Evolutionary conservation across 2,888 invertebrate species (phyloP), one percentile per base, ranked within the genome.

Genomic region (Ditylenchus weischeri): DNA sequence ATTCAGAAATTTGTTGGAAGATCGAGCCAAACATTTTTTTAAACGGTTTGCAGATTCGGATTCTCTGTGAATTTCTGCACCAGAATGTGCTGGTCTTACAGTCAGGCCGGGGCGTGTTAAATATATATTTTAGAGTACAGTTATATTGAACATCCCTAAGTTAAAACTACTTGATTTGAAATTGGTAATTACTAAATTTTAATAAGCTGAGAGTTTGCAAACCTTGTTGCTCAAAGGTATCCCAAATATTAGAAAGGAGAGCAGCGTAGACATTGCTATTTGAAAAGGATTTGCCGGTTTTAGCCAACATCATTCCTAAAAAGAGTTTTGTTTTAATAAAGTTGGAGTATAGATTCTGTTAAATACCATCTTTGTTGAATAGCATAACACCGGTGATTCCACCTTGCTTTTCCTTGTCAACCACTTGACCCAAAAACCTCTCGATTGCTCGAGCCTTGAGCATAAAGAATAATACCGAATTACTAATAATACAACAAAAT

Each of bases 151-250:
- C 29, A 29, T 2, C 5, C 5, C 29, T 29, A 29, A 5, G 29
- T 29, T 29, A 29, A 29, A 29, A 29, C 5, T 29, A 29, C 29
- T 29, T 29, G 29, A 29, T 29, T 5, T n/a, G n/a, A n/a, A n/a
- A n/a, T n/a, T n/a, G n/a, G n/a, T n/a, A n/a, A n/a, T n/a, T n/a
- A n/a, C n/a, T n/a, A n/a, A n/a, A n/a, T n/a, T n/a, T 43, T 8
- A 43, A 13, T 15, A 6, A 10, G 43, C 15, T 13, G 8, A 43
- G 8, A 13, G 11, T 3, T 43, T 43, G 43, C 51, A 21, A 54
- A 69, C 70, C 70, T 57, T 70, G 70, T n/a, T 68, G 64, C 58
- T 70, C 70, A 47, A 70, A 70, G 5, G 64, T 69, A 21, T 70
- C 70, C 70, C 70, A 70, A 50, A 70, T 70, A 54, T 69, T 70